Base-by-base conservation (phyloP, 2,888 invertebrate genomes). In the Sturmia bella region DNA sequence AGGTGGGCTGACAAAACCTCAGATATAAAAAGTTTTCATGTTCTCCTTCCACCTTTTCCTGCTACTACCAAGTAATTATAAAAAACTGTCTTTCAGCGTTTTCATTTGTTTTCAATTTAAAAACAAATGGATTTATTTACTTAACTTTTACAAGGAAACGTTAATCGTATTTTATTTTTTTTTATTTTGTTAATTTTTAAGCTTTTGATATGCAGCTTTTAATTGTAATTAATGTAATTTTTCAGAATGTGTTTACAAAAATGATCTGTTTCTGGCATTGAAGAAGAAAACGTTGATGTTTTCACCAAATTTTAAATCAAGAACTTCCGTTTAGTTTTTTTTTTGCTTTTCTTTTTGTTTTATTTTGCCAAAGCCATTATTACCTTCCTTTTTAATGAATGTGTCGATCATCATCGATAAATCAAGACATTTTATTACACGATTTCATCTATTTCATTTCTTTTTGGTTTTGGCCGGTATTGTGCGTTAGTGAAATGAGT, bases 361-460 rank as follows among this genome's bases (percentile, higher is more conserved):
- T 32, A 5, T 24, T 45, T 43, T 9, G 32, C 7, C n/a, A 21
- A 43, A 13, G 12, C 48, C 32, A 32, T 32, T 32, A 32, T 54
- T 32, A 76, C 59, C 68, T 61, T 76, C 13, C 21, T 48, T 61
- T 76, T 41, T 13, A 59, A 61, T 21, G 59, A 52, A 13, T 52
- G 21, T 68, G 43, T 61, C 52, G 68, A 76, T 68, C 75, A 76
- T 68, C 75, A 68, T 52, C 43, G 32, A 76, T 52, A 52, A 52
- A 68, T 68, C 52, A 76, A 61, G 37, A 3, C 17, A 45, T 52
- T 68, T 76, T 61, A 68, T 59, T 68, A 61, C 50, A 68, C 17
- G 57, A 59, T 43, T 63, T 21, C 43, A 6, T 52, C 9, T 41
- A 32, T 17, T 9, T 43, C 5, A 19, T 7, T 69, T 19, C 39